phyloP scores from a whole-genome alignment of 1,140 invertebrate species.

The Aphelenchoides besseyi region DNA sequence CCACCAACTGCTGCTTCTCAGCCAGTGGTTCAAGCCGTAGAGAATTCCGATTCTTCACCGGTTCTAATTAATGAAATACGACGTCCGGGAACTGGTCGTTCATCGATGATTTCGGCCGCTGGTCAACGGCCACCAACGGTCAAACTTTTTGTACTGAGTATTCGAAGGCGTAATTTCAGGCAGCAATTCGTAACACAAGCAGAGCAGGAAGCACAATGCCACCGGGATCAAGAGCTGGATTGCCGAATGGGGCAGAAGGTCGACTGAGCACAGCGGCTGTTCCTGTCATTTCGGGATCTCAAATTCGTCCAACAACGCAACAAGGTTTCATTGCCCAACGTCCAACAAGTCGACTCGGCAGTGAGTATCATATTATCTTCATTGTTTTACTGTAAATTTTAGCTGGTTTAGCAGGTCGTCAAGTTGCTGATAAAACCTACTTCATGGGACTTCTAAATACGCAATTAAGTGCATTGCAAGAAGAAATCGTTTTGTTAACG shows the following conservation, averaged over 20 bases:
- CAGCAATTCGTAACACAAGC: neutral
- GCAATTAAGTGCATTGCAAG: slow-evolving; percentile 11
- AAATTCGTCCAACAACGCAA: slow-evolving; percentile 17
- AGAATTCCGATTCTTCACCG: neutral
- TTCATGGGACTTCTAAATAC: slow-evolving; percentile 30
- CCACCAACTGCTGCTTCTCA: neutral
- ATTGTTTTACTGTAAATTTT: neutral
- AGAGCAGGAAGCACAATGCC: neutral
- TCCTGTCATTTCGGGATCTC: neutral
- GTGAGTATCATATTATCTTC: slow-evolving; percentile 9
- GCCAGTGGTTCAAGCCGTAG: neutral
- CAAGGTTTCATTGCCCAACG: slow-evolving; percentile 22
- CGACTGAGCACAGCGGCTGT: neutral
- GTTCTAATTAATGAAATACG: neutral
- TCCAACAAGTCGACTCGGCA: neutral
- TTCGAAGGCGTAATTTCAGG: neutral
- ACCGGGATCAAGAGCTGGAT: neutral
- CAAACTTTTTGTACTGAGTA: too few relatives aligned
- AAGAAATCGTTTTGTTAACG: slow-evolving; percentile 20
- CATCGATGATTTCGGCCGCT: neutral
- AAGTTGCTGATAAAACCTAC: slow-evolving; percentile 29
- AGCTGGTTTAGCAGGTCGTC: slow-evolving; percentile 13
- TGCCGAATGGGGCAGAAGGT: neutral
- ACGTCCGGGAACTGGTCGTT: neutral
- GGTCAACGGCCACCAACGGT: neutral